These are phyloP conservation scores for Vultur gryphus DNA, from an alignment of 2,797 vertebrate genomes.

Conservation along the genomic window DNA sequence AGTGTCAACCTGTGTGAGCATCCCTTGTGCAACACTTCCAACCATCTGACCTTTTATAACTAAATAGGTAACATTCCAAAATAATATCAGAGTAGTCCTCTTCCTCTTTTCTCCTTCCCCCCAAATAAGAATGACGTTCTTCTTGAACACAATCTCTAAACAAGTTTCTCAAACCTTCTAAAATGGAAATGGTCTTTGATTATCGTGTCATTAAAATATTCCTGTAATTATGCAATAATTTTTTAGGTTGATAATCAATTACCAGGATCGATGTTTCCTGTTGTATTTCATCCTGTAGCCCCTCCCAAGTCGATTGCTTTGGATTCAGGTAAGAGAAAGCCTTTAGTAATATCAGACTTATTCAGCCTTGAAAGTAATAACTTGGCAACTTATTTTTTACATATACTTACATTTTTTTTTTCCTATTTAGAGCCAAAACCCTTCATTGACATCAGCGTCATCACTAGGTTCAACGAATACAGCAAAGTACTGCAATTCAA, in stretches of 20 bases:
- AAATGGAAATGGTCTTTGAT: background rate
- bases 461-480: constrained; percentile 94
- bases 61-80: background rate
- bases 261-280: constrained; percentile 91
- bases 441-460: constrained; percentile 92
- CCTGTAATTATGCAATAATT: background rate
- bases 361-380: background rate
- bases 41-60: background rate
- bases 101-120: background rate
- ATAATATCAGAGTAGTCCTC: background rate
- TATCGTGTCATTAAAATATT: background rate
- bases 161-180: background rate
- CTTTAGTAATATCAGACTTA: background rate
- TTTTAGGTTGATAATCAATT: constrained; percentile 93
- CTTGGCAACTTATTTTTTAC: background rate
- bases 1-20: background rate
- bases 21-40: background rate
- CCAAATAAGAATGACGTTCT: background rate
- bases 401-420: background rate
- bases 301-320: constrained; percentile 94
- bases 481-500: constrained; percentile 95
- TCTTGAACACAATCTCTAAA: background rate
- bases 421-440: constrained; percentile 88
- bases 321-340: constrained; percentile 87
- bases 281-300: constrained; percentile 92